Conservation (phyloP, 2,888 invertebrate genomes). For the Drosophila multiciliata region DNA sequence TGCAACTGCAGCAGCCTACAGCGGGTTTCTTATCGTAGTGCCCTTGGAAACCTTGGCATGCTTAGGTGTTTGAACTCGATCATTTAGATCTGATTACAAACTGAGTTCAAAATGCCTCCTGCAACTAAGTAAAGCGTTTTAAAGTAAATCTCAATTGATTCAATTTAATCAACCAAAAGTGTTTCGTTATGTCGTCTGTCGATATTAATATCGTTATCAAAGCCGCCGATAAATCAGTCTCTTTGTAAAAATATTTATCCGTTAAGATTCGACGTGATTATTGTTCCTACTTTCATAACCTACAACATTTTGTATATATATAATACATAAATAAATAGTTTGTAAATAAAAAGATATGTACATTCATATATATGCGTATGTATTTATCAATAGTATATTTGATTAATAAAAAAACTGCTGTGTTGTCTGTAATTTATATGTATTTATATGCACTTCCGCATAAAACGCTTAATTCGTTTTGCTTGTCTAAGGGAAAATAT, state of each 20-base stretch:
- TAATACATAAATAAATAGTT: background rate
- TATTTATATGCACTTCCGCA: background rate
- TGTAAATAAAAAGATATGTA: background rate
- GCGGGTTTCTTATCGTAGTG: constrained; percentile 33
- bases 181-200: background rate
- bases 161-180: background rate
- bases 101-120: constrained; percentile 15
- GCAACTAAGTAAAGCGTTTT: constrained; percentile 45
- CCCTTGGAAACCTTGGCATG: constrained; percentile 43
- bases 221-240: background rate
- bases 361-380: background rate
- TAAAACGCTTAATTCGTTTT: constrained; percentile 12
- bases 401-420: background rate
- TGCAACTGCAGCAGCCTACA: constrained; percentile 2
- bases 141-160: background rate
- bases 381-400: background rate
- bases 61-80: constrained; percentile 64
- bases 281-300: background rate
- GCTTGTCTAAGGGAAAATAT: constrained; percentile 12
- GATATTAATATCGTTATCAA: constrained; percentile 1
- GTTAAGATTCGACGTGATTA: background rate
- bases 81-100: constrained; percentile 27
- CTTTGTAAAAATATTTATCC: background rate
- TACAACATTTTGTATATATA: background rate
- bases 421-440: background rate